Conservation (phyloP, 1,140 invertebrate genomes). For the Drosophila jambulina region DNA sequence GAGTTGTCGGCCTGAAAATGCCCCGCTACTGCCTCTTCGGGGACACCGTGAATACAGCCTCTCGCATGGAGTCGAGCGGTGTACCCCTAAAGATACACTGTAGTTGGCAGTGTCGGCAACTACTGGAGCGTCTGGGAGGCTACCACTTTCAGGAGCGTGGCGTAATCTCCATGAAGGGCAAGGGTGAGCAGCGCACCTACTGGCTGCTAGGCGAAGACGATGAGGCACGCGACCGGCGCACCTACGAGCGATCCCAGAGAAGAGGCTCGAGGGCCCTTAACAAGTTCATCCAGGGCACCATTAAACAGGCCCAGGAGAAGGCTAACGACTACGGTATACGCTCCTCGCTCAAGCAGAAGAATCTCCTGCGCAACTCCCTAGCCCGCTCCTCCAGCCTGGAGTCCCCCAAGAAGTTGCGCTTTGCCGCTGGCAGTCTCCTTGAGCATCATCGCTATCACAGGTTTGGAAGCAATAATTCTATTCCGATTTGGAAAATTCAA, state of each 20-base stretch:
- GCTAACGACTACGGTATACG: conserved; percentile 85
- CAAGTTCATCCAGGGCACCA: conserved; percentile 80
- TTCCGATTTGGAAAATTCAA: not conserved
- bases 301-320: conserved; percentile 62
- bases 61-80: conserved; percentile 96
- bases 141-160: conserved; percentile 91
- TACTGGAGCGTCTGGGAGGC: conserved; percentile 92
- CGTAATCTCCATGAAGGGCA: conserved; percentile 93
- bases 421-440: conserved; percentile 89
- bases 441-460: conserved; percentile 88
- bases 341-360: conserved; percentile 88
- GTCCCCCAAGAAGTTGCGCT: conserved; percentile 91
- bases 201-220: conserved; percentile 93
- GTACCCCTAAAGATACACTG: conserved; percentile 95
- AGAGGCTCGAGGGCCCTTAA: conserved; percentile 80
- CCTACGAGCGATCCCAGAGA: conserved; percentile 86
- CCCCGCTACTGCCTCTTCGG: conserved; percentile 97
- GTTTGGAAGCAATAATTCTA: conserved; percentile 45
- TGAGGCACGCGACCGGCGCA: conserved; percentile 86
- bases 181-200: conserved; percentile 93
- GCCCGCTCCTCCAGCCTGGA: conserved; percentile 90
- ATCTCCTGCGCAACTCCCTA: conserved; percentile 72
- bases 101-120: conserved; percentile 89
- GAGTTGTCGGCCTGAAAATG: conserved; percentile 98
- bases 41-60: conserved; percentile 97